Conservation (phyloP, 2,797 vertebrate species). For the Chrysolophus pictus region DNA sequence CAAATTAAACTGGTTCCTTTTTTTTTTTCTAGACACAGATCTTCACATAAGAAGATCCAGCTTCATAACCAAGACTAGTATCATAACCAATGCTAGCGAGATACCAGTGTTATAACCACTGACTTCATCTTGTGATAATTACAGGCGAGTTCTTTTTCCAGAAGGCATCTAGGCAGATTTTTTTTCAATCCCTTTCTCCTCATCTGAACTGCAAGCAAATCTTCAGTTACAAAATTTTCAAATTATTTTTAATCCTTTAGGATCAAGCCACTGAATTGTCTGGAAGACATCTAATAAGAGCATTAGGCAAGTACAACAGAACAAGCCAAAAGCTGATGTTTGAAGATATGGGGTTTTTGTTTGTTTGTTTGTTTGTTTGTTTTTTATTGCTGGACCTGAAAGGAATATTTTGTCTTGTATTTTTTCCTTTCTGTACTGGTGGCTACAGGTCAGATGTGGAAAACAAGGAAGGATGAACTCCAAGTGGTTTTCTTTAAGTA, state of each 20-base stretch:
- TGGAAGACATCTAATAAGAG: not conserved
- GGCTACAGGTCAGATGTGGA: not conserved
- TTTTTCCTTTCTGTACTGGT: not conserved
- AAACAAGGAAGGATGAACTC: not conserved
- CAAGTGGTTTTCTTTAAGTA: not conserved
- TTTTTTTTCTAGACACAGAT: not conserved
- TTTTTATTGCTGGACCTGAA: not conserved
- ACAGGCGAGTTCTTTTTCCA: not conserved
- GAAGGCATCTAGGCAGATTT: not conserved
- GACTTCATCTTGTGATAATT: not conserved
- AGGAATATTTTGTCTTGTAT: not conserved
- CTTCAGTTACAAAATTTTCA: not conserved
- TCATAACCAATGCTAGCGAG: not conserved
- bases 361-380: too few relatives aligned
- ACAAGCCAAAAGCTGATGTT: not conserved
- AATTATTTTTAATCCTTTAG: not conserved
- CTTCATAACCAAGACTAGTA: not conserved
- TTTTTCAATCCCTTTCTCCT: not conserved
- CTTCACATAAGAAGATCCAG: not conserved
- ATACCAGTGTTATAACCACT: not conserved
- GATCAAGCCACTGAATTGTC: not conserved
- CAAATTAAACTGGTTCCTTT: not conserved
- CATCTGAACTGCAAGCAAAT: not conserved
- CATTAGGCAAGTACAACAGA: not conserved
- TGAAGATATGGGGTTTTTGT: rapidly evolving